These are phyloP conservation scores for Cryptocephalus moraei DNA, from an alignment of 2,888 invertebrate genomes.

Conservation along the genomic window DNA sequence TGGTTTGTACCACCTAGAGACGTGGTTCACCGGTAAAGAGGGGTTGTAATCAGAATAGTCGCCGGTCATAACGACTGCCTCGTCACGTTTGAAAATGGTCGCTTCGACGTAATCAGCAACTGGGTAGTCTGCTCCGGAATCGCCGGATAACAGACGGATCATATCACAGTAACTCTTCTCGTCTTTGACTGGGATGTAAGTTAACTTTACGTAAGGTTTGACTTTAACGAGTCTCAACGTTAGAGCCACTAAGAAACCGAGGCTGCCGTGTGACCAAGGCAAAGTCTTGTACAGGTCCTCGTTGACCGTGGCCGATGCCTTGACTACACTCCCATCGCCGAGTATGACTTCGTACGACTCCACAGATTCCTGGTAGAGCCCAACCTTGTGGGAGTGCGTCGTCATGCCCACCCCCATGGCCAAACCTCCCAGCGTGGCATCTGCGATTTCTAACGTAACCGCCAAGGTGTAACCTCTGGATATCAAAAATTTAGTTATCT, in stretches of 20 bases:
- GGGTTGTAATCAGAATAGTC: slow-evolving; percentile 51
- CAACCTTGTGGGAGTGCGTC: slow-evolving; percentile 60
- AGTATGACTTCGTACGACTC: slow-evolving; percentile 55
- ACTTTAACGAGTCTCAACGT: slow-evolving; percentile 50
- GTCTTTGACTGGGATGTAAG: slow-evolving; percentile 51
- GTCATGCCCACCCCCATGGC: slow-evolving; percentile 61
- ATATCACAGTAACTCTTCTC: slow-evolving; percentile 53
- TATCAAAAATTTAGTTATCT: slow-evolving; percentile 52
- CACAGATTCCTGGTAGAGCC: slow-evolving; percentile 58
- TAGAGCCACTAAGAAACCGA: slow-evolving; percentile 54
- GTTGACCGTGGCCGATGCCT: slow-evolving; percentile 45
- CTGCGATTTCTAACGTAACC: slow-evolving; percentile 57
- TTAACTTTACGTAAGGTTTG: slow-evolving; percentile 55
- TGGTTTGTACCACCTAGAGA: slow-evolving; percentile 57
- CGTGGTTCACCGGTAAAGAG: slow-evolving; percentile 43
- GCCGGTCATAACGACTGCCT: slow-evolving; percentile 57
- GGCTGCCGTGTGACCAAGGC: slow-evolving; percentile 58
- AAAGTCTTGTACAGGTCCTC: slow-evolving; percentile 49
- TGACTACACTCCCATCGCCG: slow-evolving; percentile 50
- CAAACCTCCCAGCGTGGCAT: slow-evolving; percentile 59
- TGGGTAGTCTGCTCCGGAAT: slow-evolving; percentile 36
- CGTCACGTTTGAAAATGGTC: slow-evolving; percentile 49
- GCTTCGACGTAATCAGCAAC: slow-evolving; percentile 56
- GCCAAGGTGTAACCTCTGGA: slow-evolving; percentile 57
- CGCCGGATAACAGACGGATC: slow-evolving; percentile 50